Evolutionary conservation across 2,113 vertebrate genomes (phyloP).

Genomic region (Astatoreochromis straeleni): DNA sequence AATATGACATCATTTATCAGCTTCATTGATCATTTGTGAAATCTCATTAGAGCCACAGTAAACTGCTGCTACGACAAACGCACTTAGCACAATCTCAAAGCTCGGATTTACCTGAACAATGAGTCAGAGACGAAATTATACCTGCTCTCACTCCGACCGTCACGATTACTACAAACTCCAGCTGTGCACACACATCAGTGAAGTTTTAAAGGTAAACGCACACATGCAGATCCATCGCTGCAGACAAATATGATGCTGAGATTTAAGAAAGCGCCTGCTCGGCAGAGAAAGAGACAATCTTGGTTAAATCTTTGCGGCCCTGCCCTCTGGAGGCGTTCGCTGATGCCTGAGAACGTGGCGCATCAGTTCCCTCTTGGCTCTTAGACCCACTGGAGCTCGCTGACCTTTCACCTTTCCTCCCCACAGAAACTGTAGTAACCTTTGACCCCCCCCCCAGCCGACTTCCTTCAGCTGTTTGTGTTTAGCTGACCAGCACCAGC

Average conservation of each 20-base stretch:
- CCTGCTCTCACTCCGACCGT: not conserved
- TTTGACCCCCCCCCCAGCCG: not conserved
- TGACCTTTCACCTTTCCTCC: not conserved
- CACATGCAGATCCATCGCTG: not conserved
- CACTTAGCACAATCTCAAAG: not conserved
- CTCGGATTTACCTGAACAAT: not conserved
- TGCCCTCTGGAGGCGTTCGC: not conserved
- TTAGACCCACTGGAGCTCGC: not conserved
- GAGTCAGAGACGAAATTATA: not conserved
- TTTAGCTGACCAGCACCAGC: not conserved
- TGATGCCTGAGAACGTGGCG: not conserved
- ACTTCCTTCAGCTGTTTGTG: not conserved
- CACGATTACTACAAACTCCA: not conserved
- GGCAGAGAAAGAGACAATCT: not conserved
- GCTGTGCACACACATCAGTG: not conserved
- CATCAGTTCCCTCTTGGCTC: not conserved
- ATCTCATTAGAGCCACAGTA: not conserved
- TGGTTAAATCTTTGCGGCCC: not conserved
- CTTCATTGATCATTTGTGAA: not conserved
- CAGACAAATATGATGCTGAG: not conserved
- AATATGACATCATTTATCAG: not conserved
- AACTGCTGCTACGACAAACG: not conserved
- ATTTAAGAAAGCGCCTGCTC: not conserved
- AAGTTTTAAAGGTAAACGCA: not conserved
- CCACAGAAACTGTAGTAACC: not conserved